Conservation (phyloP, 2,113 vertebrate genomes). For the Pseudonaja textilis region DNA sequence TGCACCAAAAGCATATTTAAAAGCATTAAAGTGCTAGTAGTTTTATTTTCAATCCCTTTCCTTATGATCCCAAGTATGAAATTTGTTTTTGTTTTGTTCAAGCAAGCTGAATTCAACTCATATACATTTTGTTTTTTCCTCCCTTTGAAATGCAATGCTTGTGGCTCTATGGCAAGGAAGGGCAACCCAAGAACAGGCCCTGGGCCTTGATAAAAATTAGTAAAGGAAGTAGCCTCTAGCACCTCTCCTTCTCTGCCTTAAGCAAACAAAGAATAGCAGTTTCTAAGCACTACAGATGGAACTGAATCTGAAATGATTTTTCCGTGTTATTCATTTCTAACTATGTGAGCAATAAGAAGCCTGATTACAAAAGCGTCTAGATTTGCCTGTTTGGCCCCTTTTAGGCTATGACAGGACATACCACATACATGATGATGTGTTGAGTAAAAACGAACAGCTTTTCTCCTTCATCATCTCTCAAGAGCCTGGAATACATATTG, state of each 20-base stretch:
- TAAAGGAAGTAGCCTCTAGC: not conserved
- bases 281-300: not conserved
- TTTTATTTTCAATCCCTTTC: not conserved
- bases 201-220: not conserved
- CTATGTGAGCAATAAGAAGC: not conserved
- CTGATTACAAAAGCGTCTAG: not conserved
- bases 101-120: not conserved
- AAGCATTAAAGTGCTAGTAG: not conserved
- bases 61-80: not conserved
- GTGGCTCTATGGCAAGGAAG: not conserved
- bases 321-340: not conserved
- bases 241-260: not conserved
- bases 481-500: not conserved
- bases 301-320: not conserved
- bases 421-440: not conserved
- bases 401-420: not conserved
- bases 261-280: not conserved
- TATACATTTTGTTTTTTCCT: not conserved
- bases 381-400: not conserved
- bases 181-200: not conserved
- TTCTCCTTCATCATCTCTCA: not conserved
- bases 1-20: not conserved
- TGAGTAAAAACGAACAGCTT: not conserved
- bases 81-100: not conserved
- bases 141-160: not conserved